A percentile compares a stretch with the other conserved stretches of the same genome.
These are phyloP conservation scores for Drosophila picticornis DNA, from an alignment of 2,888 invertebrate species.

Conservation along the genomic window DNA sequence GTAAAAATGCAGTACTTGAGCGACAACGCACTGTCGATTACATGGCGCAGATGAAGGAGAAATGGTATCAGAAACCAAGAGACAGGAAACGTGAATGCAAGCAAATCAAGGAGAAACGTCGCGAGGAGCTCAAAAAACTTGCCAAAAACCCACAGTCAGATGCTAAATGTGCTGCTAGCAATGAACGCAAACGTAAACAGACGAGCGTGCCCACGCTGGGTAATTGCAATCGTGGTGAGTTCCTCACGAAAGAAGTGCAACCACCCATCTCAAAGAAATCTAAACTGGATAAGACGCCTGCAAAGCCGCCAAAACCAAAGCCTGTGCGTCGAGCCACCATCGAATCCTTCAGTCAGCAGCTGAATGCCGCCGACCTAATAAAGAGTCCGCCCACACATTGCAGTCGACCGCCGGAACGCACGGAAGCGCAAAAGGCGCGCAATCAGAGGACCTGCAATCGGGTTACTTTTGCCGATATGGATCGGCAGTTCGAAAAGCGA, in stretches of 20 bases:
- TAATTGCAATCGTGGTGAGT: conserved; percentile 87
- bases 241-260: conserved; percentile 84
- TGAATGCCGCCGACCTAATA: conserved; percentile 39
- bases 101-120: conserved; percentile 72
- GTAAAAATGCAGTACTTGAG: conserved; percentile 28
- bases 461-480: conserved; percentile 78
- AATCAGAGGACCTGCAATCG: conserved; percentile 49
- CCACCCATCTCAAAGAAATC: conserved; percentile 35
- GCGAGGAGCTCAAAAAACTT: conserved; percentile 77
- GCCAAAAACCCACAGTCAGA: conserved; percentile 54
- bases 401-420: conserved; percentile 49
- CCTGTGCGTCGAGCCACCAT: conserved; percentile 34
- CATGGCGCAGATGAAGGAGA: conserved; percentile 62
- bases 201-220: conserved; percentile 84
- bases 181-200: conserved; percentile 27
- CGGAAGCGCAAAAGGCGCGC: conserved; percentile 44
- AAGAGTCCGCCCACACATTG: background rate
- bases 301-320: conserved; percentile 2
- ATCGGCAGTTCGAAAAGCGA: conserved; percentile 58
- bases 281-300: conserved; percentile 25
- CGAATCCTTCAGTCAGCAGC: conserved; percentile 57
- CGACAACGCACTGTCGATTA: conserved; percentile 38
- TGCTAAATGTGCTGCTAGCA: background rate
- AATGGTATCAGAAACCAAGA: conserved; percentile 80
- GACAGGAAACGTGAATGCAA: conserved; percentile 50